A percentile compares a stretch with the other conserved stretches of the same genome.
These are phyloP conservation scores for Oscheius onirici DNA, from an alignment of 2,888 invertebrate genomes.

Conservation along the genomic window DNA sequence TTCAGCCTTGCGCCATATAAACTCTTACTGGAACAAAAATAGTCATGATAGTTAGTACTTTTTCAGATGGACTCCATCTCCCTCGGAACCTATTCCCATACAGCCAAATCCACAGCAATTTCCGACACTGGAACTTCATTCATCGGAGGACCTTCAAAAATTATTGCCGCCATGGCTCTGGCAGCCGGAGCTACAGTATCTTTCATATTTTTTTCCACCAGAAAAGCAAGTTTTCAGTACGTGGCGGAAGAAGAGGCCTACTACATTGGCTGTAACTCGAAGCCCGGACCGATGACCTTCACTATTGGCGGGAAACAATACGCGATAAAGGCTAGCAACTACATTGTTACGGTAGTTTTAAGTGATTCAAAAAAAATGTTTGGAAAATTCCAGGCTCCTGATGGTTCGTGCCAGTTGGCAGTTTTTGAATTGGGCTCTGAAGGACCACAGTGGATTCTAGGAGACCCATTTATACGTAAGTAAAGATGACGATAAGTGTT, in stretches of 20 bases:
- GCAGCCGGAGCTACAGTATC: slow-evolving; percentile 43
- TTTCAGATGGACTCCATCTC: slow-evolving; percentile 5
- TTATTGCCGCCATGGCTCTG: slow-evolving; percentile 36
- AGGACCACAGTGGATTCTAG: slow-evolving; percentile 52
- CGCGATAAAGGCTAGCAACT: slow-evolving; percentile 33
- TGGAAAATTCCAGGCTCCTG: slow-evolving; percentile 33
- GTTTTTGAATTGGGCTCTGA: slow-evolving; percentile 49
- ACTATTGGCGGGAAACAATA: slow-evolving; percentile 42
- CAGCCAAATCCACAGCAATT: slow-evolving; percentile 36
- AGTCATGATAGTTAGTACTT: not conserved
- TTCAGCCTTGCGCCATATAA: too few species aligned
- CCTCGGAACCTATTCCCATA: not conserved
- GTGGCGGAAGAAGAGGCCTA: slow-evolving; percentile 50
- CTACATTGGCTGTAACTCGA: slow-evolving; percentile 44
- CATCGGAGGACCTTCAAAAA: slow-evolving; percentile 49
- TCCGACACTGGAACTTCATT: slow-evolving; percentile 58
- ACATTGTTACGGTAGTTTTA: not conserved
- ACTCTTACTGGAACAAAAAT: too few species aligned
- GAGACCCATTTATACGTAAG: slow-evolving; percentile 53
- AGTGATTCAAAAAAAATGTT: not conserved
- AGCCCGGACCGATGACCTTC: slow-evolving; percentile 41
- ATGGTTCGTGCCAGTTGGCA: slow-evolving; percentile 44
- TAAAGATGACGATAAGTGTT: too few species aligned
- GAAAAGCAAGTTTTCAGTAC: slow-evolving; percentile 24
- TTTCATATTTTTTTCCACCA: too few species aligned